Evolutionary conservation across 2,113 vertebrate genomes (phyloP).

Genomic region (Hydrolagus affinis): DNA sequence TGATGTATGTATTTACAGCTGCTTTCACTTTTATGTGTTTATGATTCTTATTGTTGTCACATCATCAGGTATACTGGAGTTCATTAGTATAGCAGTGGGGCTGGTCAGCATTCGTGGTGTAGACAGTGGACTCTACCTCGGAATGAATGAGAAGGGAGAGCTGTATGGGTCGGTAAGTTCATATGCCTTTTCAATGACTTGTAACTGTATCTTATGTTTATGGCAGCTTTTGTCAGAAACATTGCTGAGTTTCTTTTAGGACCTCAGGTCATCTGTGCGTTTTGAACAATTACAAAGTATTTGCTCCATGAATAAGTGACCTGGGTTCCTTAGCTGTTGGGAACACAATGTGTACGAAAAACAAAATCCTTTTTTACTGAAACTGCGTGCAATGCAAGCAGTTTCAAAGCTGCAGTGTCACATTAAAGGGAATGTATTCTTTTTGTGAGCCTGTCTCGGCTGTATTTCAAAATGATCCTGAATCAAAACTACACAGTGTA

Average conservation of each 20-base stretch:
- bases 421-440: constrained; percentile 22
- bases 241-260: constrained; percentile 4
- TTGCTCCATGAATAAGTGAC: neutral
- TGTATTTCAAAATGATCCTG: constrained; percentile 26
- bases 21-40: neutral
- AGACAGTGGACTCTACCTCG: constrained; percentile 93
- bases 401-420: constrained; percentile 17
- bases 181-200: neutral
- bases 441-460: constrained; percentile 10
- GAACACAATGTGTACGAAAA: neutral
- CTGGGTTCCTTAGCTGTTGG: neutral
- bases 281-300: neutral
- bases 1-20: neutral
- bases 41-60: constrained; percentile 15
- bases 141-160: constrained; percentile 88
- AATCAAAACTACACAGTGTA: neutral
- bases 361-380: neutral
- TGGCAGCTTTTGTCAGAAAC: neutral
- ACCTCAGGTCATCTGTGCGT: neutral
- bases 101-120: constrained; percentile 97
- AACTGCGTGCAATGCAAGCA: neutral
- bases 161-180: constrained; percentile 91
- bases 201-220: neutral
- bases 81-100: constrained; percentile 96
- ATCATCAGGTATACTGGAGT: constrained; percentile 85